phyloP scores from a whole-genome alignment of 2,888 invertebrate genomes.

The Phymatocera aterrima region DNA sequence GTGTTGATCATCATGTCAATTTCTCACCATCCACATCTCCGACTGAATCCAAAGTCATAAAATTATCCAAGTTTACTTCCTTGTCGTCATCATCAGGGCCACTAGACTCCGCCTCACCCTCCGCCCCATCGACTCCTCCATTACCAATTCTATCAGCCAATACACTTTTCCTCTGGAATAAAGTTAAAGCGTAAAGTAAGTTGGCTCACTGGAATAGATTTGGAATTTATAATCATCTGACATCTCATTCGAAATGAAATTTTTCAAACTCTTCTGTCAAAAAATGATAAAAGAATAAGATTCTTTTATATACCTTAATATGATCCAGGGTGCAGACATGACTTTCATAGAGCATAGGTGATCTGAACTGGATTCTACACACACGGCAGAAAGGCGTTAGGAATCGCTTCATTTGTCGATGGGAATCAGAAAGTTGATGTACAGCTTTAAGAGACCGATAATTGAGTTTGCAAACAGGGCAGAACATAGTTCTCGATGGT shows the following conservation, averaged over 20 bases:
- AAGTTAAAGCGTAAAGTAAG: slow-evolving; percentile 7
- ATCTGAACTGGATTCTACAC: slow-evolving; percentile 87
- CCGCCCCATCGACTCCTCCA: slow-evolving; percentile 72
- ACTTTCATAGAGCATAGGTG: slow-evolving; percentile 90
- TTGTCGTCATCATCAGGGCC: slow-evolving; percentile 82
- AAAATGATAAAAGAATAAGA: background rate
- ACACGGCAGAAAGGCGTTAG: slow-evolving; percentile 88
- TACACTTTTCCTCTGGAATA: slow-evolving; percentile 78
- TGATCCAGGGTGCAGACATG: slow-evolving; percentile 90
- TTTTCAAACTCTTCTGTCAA: background rate
- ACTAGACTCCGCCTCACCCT: slow-evolving; percentile 76
- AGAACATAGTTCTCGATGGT: slow-evolving; percentile 81
- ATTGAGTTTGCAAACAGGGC: slow-evolving; percentile 85
- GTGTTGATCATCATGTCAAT: background rate
- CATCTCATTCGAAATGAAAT: background rate
- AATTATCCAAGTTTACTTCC: slow-evolving; percentile 88
- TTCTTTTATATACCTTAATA: slow-evolving; percentile 80
- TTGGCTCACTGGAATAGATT: background rate
- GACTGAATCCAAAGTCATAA: slow-evolving; percentile 92
- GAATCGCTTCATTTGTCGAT: slow-evolving; percentile 90
- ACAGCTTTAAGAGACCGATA: slow-evolving; percentile 86
- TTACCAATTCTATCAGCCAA: slow-evolving; percentile 67
- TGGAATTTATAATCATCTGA: background rate
- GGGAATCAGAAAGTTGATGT: slow-evolving; percentile 88
- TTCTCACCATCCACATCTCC: slow-evolving; percentile 87